Evolutionary conservation across 1,140 invertebrate genomes (phyloP).

Genomic region (Helicoverpa zea): DNA sequence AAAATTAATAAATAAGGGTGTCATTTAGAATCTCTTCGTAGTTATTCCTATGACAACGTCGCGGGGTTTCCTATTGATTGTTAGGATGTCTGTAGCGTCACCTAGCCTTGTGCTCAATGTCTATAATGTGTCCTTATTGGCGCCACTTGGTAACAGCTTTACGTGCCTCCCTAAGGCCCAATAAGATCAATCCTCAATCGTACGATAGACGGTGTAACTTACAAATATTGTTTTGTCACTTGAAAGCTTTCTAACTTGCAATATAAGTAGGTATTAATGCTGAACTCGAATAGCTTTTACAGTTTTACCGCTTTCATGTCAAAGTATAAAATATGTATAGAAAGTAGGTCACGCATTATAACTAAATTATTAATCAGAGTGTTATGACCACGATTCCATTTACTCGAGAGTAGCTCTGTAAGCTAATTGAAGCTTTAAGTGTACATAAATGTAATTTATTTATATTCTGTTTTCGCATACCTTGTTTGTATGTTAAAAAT

Average conservation of each 20-base stretch:
- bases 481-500: no score
- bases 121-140: neutral
- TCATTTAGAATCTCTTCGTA: neutral
- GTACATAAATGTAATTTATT: no score
- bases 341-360: constrained; percentile 13
- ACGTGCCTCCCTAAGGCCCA: neutral
- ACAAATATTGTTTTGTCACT: neutral
- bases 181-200: constrained; percentile 3
- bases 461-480: no score
- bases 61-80: constrained; percentile 8
- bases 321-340: no score
- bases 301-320: neutral
- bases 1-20: neutral
- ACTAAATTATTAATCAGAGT: constrained; percentile 11
- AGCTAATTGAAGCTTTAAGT: no score
- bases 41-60: neutral
- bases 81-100: neutral
- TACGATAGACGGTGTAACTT: neutral
- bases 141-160: constrained; percentile 24
- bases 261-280: neutral
- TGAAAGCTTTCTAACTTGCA: neutral
- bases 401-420: neutral
- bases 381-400: constrained; percentile 29
- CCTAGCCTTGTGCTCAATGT: neutral
- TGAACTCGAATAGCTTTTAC: neutral